Evolutionary conservation across 2,113 vertebrate genomes (phyloP).

Genomic region (Proterorhinus semilunaris): DNA sequence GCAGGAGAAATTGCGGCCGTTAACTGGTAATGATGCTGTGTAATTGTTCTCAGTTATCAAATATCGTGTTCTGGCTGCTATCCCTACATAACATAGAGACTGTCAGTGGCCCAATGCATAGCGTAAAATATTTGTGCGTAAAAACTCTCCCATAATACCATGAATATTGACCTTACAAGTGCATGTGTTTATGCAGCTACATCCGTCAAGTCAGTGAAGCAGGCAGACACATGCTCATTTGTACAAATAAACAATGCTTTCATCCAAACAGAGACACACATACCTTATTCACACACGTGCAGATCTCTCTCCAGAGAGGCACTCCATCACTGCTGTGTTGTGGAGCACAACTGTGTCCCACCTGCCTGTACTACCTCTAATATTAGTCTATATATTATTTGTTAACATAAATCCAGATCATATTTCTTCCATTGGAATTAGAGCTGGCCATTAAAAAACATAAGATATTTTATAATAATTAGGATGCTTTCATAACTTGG

Average conservation of each 20-base stretch:
- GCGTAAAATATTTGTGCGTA: slow-evolving; percentile 54
- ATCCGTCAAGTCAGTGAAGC: slow-evolving; percentile 39
- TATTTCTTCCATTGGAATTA: background rate
- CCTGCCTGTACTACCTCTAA: slow-evolving; percentile 77
- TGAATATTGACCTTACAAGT: slow-evolving; percentile 5
- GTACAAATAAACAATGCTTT: slow-evolving; percentile 38
- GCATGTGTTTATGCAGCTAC: slow-evolving; percentile 24
- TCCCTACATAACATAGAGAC: slow-evolving; percentile 33
- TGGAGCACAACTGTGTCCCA: slow-evolving; percentile 66
- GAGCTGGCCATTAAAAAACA: background rate
- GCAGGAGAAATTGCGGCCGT: background rate
- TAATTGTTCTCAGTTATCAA: slow-evolving; percentile 31
- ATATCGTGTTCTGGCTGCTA: slow-evolving; percentile 14
- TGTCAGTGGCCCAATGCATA: slow-evolving; percentile 41
- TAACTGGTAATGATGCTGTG: slow-evolving; percentile 14
- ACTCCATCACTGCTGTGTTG: slow-evolving; percentile 50
- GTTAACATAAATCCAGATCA: background rate
- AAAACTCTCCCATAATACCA: background rate
- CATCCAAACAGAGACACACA: slow-evolving; percentile 34
- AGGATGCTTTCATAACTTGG: no score
- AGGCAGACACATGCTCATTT: slow-evolving; percentile 12
- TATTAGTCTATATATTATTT: slow-evolving; percentile 34
- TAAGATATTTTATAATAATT: background rate
- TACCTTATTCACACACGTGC: slow-evolving; percentile 9
- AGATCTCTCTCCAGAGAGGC: slow-evolving; percentile 29